Conservation (phyloP, 1,140 invertebrate genomes). For the Phymorhynchus buccinoides region DNA sequence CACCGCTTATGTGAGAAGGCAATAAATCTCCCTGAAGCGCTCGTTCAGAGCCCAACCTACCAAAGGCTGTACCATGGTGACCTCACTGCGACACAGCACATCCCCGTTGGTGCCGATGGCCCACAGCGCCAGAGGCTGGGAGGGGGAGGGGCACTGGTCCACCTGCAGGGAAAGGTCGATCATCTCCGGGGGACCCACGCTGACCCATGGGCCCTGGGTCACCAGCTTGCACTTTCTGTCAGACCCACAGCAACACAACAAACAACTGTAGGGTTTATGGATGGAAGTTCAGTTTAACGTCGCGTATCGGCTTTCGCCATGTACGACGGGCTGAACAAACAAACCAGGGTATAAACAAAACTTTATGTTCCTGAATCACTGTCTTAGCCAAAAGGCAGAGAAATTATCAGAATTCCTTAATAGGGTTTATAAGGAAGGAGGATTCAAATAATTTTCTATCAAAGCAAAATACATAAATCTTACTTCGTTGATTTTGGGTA, state of each 20-base stretch:
- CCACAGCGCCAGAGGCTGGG: constrained; percentile 80
- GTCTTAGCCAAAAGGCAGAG: background rate
- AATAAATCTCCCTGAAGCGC: no score
- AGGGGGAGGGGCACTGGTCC: constrained; percentile 76
- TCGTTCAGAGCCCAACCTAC: constrained; percentile 77
- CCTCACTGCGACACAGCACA: constrained; percentile 84
- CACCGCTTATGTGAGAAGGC: no score
- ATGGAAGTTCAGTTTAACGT: no score
- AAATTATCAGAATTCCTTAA: no score
- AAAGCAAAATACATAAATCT: no score
- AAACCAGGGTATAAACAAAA: no score
- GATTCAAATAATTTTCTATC: no score
- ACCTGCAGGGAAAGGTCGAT: constrained; percentile 86
- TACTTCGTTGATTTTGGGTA: no score
- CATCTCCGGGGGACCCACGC: constrained; percentile 87
- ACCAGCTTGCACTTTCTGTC: constrained; percentile 83
- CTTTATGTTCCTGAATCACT: no score
- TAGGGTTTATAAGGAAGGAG: no score
- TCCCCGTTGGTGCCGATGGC: constrained; percentile 87
- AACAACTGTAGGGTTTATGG: background rate
- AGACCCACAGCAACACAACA: background rate
- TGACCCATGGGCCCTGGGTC: constrained; percentile 90
- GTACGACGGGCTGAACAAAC: no score
- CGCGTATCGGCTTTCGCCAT: no score
- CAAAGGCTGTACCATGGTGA: constrained; percentile 80